phyloP scores from a whole-genome alignment of 2,113 vertebrate genomes.

The Indicator maculatus region DNA sequence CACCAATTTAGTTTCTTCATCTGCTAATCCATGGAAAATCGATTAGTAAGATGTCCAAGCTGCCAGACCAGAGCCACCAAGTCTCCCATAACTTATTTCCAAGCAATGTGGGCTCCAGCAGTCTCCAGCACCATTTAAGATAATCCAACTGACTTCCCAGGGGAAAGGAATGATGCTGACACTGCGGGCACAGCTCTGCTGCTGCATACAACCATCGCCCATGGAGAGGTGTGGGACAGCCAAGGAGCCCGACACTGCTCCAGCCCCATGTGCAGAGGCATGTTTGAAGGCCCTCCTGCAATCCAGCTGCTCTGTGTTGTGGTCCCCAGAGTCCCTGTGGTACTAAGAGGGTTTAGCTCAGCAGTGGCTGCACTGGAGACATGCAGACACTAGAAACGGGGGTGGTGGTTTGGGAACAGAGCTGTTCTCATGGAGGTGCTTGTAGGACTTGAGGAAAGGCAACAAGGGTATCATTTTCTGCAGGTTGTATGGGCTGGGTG shows the following conservation, averaged over 20 bases:
- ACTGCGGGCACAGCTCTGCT: neutral
- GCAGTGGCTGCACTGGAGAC: neutral
- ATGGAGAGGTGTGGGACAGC: rapidly evolving
- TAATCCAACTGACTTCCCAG: neutral
- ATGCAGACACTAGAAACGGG: rapidly evolving
- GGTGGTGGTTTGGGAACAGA: neutral
- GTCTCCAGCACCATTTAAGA: neutral
- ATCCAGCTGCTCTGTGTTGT: neutral
- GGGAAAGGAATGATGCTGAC: rapidly evolving
- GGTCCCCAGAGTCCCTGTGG: neutral
- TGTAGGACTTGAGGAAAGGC: neutral
- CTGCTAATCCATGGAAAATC: neutral
- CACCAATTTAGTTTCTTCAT: neutral
- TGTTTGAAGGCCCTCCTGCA: neutral
- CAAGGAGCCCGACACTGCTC: neutral
- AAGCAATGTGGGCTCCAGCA: neutral
- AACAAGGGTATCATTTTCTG: neutral
- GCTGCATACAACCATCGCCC: neutral
- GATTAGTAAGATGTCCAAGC: rapidly evolving
- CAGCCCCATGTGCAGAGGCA: neutral
- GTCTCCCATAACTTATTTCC: neutral
- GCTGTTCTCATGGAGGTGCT: neutral
- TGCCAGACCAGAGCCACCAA: neutral
- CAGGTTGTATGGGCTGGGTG: rapidly evolving
- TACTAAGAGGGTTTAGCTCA: neutral